Percentiles rank a stretch among this genome's conserved stretches.
phyloP scores from a whole-genome alignment of 2,113 vertebrate genomes.

The Silurus glanis region DNA sequence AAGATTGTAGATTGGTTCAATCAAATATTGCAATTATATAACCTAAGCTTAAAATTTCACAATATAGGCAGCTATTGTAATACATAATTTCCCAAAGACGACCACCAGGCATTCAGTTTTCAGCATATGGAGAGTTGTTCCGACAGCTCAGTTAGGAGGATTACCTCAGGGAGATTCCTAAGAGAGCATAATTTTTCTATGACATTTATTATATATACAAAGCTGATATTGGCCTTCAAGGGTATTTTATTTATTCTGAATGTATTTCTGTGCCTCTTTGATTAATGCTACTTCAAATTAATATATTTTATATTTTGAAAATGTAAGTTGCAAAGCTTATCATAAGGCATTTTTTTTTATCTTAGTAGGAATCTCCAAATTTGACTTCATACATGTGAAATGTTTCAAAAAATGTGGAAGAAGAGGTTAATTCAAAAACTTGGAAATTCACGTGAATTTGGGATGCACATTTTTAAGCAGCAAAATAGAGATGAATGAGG shows the following conservation, averaged over 20 bases:
- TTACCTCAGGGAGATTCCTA: slow-evolving; percentile 1
- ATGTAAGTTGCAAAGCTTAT: not conserved
- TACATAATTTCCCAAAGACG: not conserved
- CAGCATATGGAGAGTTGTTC: not conserved
- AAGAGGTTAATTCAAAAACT: not conserved
- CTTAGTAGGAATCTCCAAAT: not conserved
- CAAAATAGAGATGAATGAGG: not conserved
- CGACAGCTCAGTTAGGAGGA: not conserved
- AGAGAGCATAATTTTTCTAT: not conserved
- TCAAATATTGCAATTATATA: not conserved
- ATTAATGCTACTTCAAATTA: too few relatives aligned
- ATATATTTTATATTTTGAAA: too few relatives aligned
- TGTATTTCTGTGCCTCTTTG: too few relatives aligned
- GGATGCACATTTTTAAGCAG: not conserved
- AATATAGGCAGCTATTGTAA: not conserved
- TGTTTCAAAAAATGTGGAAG: not conserved
- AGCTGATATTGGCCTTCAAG: too few relatives aligned
- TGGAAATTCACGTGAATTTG: not conserved
- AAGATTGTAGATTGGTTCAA: not conserved
- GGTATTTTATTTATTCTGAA: too few relatives aligned
- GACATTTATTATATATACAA: slow-evolving; percentile 33
- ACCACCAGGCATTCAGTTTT: not conserved
- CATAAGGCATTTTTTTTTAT: not conserved
- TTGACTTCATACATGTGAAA: not conserved
- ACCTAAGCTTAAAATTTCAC: not conserved